Evolutionary conservation across 2,113 vertebrate genomes (phyloP).

Genomic region (Corythornis madagascariensis): DNA sequence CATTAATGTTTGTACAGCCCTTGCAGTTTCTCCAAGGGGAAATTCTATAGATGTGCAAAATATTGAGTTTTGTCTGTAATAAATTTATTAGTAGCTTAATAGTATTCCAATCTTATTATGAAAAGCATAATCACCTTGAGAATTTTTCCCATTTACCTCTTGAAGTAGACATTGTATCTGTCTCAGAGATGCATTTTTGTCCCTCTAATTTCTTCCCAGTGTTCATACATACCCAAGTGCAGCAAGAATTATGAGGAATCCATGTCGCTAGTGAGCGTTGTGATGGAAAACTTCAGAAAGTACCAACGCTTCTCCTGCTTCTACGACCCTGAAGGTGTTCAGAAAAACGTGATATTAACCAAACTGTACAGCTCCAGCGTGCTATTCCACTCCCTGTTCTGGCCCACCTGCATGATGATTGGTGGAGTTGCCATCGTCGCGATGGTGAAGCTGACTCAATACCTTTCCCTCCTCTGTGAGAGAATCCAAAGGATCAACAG

Average conservation of each 20-base stretch:
- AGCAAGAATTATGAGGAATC: conserved; percentile 85
- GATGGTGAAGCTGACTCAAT: conserved; percentile 97
- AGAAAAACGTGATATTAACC: conserved; percentile 86
- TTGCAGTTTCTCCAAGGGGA: conserved; percentile 38
- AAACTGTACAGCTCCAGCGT: conserved; percentile 88
- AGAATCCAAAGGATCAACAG: conserved; percentile 85
- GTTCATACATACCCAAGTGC: conserved; percentile 92
- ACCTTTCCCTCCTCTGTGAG: conserved; percentile 90
- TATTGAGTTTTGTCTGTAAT: conserved; percentile 43
- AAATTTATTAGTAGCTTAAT: conserved; percentile 52
- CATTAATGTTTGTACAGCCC: conserved; percentile 44
- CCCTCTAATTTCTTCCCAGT: conserved; percentile 73
- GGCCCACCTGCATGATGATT: conserved; percentile 90
- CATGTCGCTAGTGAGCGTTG: conserved; percentile 80
- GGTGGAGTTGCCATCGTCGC: conserved; percentile 86
- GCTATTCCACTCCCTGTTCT: conserved; percentile 89
- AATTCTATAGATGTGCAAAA: conserved; percentile 46
- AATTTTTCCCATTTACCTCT: not conserved
- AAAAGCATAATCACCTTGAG: conserved; percentile 24
- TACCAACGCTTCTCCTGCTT: conserved; percentile 89
- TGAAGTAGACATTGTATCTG: not conserved
- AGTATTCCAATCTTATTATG: not conserved
- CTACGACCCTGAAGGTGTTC: conserved; percentile 81
- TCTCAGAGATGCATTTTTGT: not conserved
- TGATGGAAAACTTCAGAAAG: conserved; percentile 88